Evolutionary conservation across 2,113 vertebrate genomes (phyloP).

Genomic region (Bungarus multicinctus): DNA sequence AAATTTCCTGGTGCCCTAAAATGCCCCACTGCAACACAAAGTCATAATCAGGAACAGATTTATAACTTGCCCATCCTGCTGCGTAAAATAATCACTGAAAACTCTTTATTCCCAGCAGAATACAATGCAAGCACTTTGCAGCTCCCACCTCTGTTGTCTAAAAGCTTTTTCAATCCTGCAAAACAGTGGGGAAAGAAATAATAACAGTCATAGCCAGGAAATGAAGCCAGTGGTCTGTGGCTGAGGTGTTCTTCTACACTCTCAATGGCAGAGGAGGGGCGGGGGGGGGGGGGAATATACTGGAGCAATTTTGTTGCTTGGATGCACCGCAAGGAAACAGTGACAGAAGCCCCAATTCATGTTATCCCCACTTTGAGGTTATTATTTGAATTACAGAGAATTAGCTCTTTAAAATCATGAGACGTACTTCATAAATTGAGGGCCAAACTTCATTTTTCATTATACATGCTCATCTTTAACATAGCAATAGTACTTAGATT

Average conservation of each 20-base stretch:
- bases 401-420: not conserved
- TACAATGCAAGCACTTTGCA: not conserved
- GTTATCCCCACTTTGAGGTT: not conserved
- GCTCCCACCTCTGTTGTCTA: not conserved
- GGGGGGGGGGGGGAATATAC: rapidly evolving
- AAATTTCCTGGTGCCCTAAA: slow-evolving; percentile 3
- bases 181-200: not conserved
- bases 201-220: not conserved
- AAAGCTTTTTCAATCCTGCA: not conserved
- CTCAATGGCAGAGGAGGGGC: not conserved
- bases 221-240: not conserved
- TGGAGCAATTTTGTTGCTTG: not conserved
- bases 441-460: not conserved
- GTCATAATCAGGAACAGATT: slow-evolving; percentile 2
- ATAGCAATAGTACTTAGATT: not conserved
- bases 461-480: not conserved
- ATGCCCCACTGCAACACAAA: not conserved
- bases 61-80: not conserved
- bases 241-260: not conserved
- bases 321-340: not conserved
- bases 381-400: not conserved
- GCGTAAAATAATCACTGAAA: not conserved
- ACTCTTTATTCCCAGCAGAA: slow-evolving; percentile 4
- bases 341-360: not conserved
- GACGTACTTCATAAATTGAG: not conserved